Conservation (phyloP, 2,888 invertebrate species). For the Harpalus rubripes region DNA sequence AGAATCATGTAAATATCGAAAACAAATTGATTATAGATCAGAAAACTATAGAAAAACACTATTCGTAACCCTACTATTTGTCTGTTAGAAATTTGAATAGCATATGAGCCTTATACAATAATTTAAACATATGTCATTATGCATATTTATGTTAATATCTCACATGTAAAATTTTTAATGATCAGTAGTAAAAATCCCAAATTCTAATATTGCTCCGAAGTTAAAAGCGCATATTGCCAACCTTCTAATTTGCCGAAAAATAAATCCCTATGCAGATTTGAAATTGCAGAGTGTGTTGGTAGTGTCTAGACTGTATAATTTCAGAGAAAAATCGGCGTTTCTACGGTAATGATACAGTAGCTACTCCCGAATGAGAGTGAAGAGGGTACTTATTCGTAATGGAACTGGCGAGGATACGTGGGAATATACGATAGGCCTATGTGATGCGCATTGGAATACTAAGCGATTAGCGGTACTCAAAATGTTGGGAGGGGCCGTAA, state of each 20-base stretch:
- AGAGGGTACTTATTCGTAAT: conserved; percentile 43
- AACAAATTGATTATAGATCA: not conserved
- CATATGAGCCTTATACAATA: not conserved
- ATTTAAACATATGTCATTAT: conserved; percentile 39
- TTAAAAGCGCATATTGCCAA: conserved; percentile 41
- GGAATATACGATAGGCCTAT: conserved; percentile 13
- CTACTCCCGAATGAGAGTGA: conserved; percentile 6
- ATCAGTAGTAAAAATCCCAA: not conserved
- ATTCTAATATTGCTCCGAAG: conserved; percentile 44
- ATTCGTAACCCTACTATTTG: not conserved
- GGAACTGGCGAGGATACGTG: conserved; percentile 25
- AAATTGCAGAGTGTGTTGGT: conserved; percentile 21
- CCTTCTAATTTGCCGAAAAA: conserved; percentile 51
- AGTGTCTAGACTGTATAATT: conserved; percentile 45
- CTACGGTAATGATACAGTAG: conserved; percentile 41
- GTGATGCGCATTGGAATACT: conserved; percentile 8
- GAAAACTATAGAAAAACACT: not conserved
- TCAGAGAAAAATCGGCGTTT: conserved; percentile 43
- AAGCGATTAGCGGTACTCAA: not conserved
- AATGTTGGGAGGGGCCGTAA: not conserved
- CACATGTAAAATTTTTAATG: conserved; percentile 34
- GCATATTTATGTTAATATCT: conserved; percentile 32
- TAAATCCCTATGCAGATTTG: conserved; percentile 49
- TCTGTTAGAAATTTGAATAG: not conserved
- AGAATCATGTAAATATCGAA: not conserved